phyloP scores from a whole-genome alignment of 1,140 invertebrate genomes.

The Drosophila bipectinata region DNA sequence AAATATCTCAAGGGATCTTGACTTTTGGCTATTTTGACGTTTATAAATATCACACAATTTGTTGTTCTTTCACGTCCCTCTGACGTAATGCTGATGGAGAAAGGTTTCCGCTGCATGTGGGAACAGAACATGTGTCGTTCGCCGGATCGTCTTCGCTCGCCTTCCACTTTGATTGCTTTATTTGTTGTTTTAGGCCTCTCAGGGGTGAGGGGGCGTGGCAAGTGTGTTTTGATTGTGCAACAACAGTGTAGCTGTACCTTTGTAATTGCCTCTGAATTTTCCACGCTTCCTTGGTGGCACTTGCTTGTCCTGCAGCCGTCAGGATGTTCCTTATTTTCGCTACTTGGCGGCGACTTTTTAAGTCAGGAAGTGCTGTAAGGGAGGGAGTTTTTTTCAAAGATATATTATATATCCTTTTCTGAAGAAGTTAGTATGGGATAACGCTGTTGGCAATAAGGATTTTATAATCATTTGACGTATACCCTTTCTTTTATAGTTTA shows the following conservation, averaged over 20 bases:
- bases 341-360: conserved; percentile 14
- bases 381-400: neutral
- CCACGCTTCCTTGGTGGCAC: conserved; percentile 74
- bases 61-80: conserved; percentile 51
- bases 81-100: conserved; percentile 80
- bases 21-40: conserved; percentile 79
- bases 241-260: conserved; percentile 30
- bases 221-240: conserved; percentile 76
- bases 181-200: conserved; percentile 76
- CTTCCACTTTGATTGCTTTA: conserved; percentile 75
- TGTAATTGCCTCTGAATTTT: conserved; percentile 68
- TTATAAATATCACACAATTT: conserved; percentile 81
- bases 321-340: conserved; percentile 66
- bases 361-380: conserved; percentile 24
- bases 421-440: too few species aligned
- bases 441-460: too few species aligned
- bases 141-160: conserved; percentile 13
- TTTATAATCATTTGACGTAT: too few species aligned
- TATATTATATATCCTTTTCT: neutral
- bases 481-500: too few species aligned
- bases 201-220: conserved; percentile 63
- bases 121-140: conserved; percentile 71
- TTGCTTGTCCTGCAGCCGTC: conserved; percentile 44
- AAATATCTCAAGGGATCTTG: conserved; percentile 64
- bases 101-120: conserved; percentile 63